phyloP scores from a whole-genome alignment of 2,113 vertebrate species.

The Catharus bicknelli region DNA sequence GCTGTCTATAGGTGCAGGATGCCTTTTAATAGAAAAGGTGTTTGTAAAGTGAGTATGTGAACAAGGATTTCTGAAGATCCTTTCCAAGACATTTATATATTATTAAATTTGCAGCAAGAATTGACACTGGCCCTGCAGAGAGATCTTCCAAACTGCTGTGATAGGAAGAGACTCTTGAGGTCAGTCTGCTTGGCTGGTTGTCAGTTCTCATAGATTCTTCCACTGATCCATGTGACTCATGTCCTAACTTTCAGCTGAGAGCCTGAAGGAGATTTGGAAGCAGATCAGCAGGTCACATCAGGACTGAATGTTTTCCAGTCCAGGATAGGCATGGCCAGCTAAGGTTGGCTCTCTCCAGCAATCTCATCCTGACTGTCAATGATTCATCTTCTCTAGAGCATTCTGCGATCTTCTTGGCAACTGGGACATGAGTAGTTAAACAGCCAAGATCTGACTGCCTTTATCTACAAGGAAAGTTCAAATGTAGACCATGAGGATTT shows the following conservation, averaged over 20 bases:
- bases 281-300: slow-evolving; percentile 21
- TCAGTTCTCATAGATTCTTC: background rate
- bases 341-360: background rate
- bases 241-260: background rate
- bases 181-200: background rate
- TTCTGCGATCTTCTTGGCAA: background rate
- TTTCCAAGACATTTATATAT: background rate
- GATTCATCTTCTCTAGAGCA: background rate
- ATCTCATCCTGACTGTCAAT: background rate
- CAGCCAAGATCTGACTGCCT: background rate
- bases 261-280: background rate
- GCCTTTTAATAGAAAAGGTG: background rate
- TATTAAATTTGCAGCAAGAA: background rate
- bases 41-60: background rate
- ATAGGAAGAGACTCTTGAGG: background rate
- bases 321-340: background rate
- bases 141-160: background rate
- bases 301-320: slow-evolving; percentile 20
- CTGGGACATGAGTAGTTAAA: background rate
- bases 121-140: background rate
- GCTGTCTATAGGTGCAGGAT: background rate
- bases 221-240: background rate
- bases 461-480: background rate
- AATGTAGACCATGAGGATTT: background rate
- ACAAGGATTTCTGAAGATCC: background rate